Evolutionary conservation across 2,888 invertebrate genomes (phyloP), one percentile per base, ranked within the genome.

Genomic region (Ypsolopha scabrella): DNA sequence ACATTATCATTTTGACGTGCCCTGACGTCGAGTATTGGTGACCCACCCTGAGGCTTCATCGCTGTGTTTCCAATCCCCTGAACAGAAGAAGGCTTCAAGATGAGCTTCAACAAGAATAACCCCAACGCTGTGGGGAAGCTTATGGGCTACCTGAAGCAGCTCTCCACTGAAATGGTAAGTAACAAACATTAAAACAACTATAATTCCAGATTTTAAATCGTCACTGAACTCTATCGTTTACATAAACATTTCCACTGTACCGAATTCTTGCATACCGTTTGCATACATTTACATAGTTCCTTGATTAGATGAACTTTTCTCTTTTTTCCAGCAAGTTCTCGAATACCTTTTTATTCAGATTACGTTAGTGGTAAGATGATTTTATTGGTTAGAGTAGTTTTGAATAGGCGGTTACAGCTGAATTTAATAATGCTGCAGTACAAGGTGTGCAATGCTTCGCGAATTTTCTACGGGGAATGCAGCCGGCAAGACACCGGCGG

Each of bases 61-160:
- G n/a, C 37, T 37, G 24, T 10, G n/a, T 13, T 13, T 33, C 41
- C 9, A n/a, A 4, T 24, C 24, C 24, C 4, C 34, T 48, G 11
- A 37, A 41, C 14, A 37, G 9, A 37, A 58, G 62, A 68, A 68
- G 63, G 58, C 64, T 59, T 64, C 74, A 83, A 78, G 70, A 87
- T 87, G 87, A 87, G 87, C 64, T 87, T 87, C 67, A 86, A 87
- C 65, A 86, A 85, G 71, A 81, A 86, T 60, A 86, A 85, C 66
- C 82, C 86, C 64, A 85, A 83, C 61, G 70, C 86, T 41, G 65
- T 87, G 80, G 87, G 80, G 75, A 87, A 87, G 66, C 74, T 87
- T 57, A 81, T 87, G 85, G 87, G 75, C 60, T 83, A 82, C 64
- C 72, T 87, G 57, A 80, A 78, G 64, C 86, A 87, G 70, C 75